These are phyloP conservation scores for Hanleya hanleyi DNA, from an alignment of 2,888 invertebrate species.

Conservation along the genomic window DNA sequence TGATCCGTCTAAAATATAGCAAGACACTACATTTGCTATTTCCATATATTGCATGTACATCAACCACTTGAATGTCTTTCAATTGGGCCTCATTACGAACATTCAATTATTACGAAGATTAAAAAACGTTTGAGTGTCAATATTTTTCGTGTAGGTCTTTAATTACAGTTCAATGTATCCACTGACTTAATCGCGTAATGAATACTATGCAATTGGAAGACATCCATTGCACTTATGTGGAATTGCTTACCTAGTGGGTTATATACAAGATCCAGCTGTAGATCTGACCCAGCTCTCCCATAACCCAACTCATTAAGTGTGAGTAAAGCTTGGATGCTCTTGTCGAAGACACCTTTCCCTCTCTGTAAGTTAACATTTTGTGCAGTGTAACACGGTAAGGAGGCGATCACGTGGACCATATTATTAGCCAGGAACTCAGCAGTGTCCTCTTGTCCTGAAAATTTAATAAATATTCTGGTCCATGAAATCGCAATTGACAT, in stretches of 20 bases:
- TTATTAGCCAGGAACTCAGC: constrained; percentile 52
- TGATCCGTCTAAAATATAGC: no score
- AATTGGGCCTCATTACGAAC: no score
- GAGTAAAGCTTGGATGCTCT: constrained; percentile 48
- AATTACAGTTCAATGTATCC: no score
- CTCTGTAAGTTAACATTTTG: constrained; percentile 56
- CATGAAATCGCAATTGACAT: constrained; percentile 39
- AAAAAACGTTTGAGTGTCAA: no score
- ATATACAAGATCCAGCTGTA: constrained; percentile 52
- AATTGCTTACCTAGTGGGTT: constrained; percentile 56
- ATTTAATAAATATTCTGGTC: constrained; percentile 45
- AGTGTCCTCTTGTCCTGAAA: constrained; percentile 52
- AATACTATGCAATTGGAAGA: no score
- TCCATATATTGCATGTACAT: no score
- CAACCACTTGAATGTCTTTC: no score
- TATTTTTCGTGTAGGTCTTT: no score
- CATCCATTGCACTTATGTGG: no score
- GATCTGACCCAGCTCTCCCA: constrained; percentile 42
- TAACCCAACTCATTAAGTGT: constrained; percentile 49
- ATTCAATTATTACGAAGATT: no score
- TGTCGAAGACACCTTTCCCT: constrained; percentile 53
- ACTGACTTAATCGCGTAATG: no score
- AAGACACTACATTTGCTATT: no score
- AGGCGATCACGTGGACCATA: constrained; percentile 47
- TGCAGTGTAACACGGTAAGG: constrained; percentile 53